Evolutionary conservation across 2,888 invertebrate species (phyloP).

Genomic region (Nomada lathburiana): DNA sequence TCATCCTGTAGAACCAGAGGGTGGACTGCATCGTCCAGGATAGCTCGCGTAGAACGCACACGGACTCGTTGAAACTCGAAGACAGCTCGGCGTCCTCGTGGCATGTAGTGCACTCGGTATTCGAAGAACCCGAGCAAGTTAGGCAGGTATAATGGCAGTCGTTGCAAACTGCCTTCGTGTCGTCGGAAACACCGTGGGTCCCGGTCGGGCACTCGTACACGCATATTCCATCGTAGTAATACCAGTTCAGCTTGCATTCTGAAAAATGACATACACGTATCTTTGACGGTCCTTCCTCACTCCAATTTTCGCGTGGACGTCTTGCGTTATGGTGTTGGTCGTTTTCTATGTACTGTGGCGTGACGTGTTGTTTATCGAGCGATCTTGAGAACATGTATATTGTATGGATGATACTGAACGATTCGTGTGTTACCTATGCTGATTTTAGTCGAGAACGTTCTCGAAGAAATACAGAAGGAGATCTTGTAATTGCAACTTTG

Average conservation of each 20-base stretch:
- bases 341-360: slow-evolving; percentile 4
- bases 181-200: slow-evolving; percentile 73
- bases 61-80: slow-evolving; percentile 50
- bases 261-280: slow-evolving; percentile 83
- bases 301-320: background rate
- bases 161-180: slow-evolving; percentile 85
- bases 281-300: slow-evolving; percentile 39
- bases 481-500: too few species aligned
- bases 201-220: slow-evolving; percentile 86
- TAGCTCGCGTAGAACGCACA: slow-evolving; percentile 75
- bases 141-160: slow-evolving; percentile 92
- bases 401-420: slow-evolving; percentile 28
- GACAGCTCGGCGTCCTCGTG: slow-evolving; percentile 87
- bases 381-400: too few species aligned
- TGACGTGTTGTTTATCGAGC: background rate
- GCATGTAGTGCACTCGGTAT: slow-evolving; percentile 89
- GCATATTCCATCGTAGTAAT: slow-evolving; percentile 88
- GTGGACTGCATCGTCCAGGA: slow-evolving; percentile 77
- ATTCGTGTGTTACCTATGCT: background rate
- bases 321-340: background rate
- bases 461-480: too few species aligned
- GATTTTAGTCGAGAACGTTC: too few species aligned
- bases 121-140: slow-evolving; percentile 89
- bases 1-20: slow-evolving; percentile 77
- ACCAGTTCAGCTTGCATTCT: slow-evolving; percentile 89